Conservation (phyloP, 2,113 vertebrate genomes). For the Malurus melanocephalus region DNA sequence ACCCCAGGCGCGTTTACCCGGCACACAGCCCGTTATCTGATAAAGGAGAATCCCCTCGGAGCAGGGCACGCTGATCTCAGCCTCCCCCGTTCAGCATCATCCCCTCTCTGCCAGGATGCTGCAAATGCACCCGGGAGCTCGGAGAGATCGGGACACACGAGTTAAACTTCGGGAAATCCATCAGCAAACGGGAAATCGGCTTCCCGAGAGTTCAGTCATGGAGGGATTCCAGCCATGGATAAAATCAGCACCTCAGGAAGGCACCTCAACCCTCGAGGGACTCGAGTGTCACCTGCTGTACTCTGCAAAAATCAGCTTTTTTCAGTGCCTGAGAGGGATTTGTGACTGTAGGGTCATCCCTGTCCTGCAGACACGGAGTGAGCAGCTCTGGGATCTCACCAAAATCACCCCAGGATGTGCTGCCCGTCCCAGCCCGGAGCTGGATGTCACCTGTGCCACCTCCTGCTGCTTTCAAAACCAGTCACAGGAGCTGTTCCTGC, state of each 20-base stretch:
- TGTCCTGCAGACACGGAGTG: rapidly evolving
- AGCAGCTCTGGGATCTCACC: neutral
- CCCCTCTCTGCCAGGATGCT: neutral
- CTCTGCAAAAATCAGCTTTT: neutral
- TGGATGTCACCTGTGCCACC: neutral
- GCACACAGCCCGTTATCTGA: neutral
- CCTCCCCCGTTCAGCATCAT: neutral
- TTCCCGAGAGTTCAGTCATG: neutral
- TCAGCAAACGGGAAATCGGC: rapidly evolving
- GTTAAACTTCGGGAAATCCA: conserved; percentile 1
- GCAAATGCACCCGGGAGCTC: neutral
- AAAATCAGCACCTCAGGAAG: neutral
- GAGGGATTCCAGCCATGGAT: neutral
- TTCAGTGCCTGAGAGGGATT: neutral
- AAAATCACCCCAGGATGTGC: neutral
- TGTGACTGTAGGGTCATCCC: neutral
- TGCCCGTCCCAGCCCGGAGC: neutral
- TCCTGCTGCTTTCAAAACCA: neutral
- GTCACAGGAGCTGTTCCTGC: neutral
- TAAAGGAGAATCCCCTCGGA: neutral
- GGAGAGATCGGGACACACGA: rapidly evolving
- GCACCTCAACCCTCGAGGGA: rapidly evolving
- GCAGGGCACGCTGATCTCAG: neutral
- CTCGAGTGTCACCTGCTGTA: neutral
- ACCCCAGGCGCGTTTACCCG: neutral